Evolutionary conservation across 1,140 invertebrate genomes (phyloP).

Genomic region (Xylocopa sonorina): DNA sequence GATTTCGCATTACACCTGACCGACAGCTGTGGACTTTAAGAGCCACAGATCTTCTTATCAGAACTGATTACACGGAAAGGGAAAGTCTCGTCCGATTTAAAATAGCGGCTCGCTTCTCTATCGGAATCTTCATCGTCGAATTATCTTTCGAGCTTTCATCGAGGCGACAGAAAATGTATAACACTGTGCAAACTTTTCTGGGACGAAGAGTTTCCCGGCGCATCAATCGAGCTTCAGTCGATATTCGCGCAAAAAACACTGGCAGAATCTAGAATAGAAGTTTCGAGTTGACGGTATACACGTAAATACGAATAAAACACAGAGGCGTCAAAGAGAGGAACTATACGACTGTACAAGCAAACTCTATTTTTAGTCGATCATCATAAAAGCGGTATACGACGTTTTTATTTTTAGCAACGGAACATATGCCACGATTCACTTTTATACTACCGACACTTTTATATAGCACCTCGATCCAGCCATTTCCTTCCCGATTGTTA

Average conservation of each 20-base stretch:
- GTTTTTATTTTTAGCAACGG: constrained; percentile 1
- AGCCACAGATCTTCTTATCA: not conserved
- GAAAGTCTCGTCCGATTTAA: not conserved
- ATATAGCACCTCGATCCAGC: constrained; percentile 16
- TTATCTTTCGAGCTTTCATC: not conserved
- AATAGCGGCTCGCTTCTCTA: too few species aligned
- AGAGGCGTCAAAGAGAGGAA: constrained; percentile 31
- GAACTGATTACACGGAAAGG: not conserved
- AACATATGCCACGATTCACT: constrained; percentile 33
- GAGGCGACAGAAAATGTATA: not conserved
- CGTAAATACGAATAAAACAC: not conserved
- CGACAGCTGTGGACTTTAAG: constrained; percentile 40
- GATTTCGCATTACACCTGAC: constrained; percentile 41
- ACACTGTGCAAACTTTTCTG: too few species aligned
- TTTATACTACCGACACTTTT: not conserved
- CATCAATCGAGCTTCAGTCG: constrained; percentile 27
- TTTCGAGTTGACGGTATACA: constrained; percentile 3
- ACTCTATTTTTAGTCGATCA: constrained; percentile 49
- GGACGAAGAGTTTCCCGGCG: not conserved
- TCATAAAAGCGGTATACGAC: constrained; percentile 23
- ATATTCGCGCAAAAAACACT: constrained; percentile 23
- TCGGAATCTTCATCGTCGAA: not conserved
- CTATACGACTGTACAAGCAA: constrained; percentile 12
- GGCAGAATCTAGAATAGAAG: constrained; percentile 22
- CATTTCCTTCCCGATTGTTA: constrained; percentile 24